Base-by-base conservation (phyloP, 2,113 vertebrate genomes). In the Paramormyrops kingsleyae region DNA sequence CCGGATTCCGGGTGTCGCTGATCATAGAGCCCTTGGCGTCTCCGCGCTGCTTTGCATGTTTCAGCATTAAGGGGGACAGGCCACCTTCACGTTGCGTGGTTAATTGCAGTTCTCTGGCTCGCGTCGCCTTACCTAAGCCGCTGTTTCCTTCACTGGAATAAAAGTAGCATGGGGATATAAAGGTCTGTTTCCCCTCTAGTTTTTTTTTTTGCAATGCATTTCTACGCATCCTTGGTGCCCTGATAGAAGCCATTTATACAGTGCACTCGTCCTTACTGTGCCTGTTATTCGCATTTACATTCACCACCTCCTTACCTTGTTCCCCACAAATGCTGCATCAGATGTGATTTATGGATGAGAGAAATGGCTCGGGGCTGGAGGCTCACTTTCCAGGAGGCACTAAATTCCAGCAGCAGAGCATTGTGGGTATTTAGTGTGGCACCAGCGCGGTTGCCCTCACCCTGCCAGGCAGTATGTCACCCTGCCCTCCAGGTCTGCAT, bases 401-500 rank as follows among this genome's bases (percentile, higher is more conserved):
- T 80, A 19, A 80, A 80, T 80, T 80, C 35, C 74, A 80, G 74
- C 83, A 66, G 83, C 56, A 39, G 35, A 74, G 80, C 21, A 89
- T 85, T n/a, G 27, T 49, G 19, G 83, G 53, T 24, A 50, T 86
- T n/a, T 50, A 4, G 56, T 24, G 42, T 62, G 15, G 44, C 46
- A 83, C 89, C 83, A 52, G 31, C 44, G 2, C 35, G n/a, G 52
- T 17, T 12, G 49, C 35, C 5, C 13, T 7, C 0, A 5, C 35
- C 10, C 53, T 80, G 74, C 35, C 74, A 42, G 74, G 74, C 74
- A 80, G 35, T 42, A 90, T 87, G 89, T 87, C 83, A 74, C 83
- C 53, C 44, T 87, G 42, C 85, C 83, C 83, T 44, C 13, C 2
- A 39, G 83, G 83, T 35, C 35, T 1, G 15, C 35, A 42, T 80